Conservation (phyloP, 2,888 invertebrate species). For the Ecliptopera silaceata region DNA sequence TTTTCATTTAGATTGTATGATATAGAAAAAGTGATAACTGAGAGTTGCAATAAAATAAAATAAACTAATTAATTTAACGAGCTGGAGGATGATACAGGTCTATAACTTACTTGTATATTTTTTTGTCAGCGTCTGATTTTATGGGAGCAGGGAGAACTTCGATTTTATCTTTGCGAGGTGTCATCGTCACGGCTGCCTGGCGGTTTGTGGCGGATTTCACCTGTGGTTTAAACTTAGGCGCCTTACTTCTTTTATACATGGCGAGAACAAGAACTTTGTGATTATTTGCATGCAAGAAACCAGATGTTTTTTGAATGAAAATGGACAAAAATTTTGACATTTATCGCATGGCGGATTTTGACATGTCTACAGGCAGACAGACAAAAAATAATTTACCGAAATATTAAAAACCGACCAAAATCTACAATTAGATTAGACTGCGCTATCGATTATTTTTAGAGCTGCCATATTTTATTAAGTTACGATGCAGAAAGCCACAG, state of each 20-base stretch:
- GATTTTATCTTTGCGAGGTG: constrained; percentile 66
- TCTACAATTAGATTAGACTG: no score
- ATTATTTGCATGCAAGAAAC: constrained; percentile 56
- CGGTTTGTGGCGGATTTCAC: constrained; percentile 58
- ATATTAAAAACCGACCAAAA: background rate
- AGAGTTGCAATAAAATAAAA: background rate
- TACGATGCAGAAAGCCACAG: no score
- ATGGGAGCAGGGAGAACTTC: constrained; percentile 82
- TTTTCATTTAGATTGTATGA: no score
- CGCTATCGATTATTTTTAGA: no score
- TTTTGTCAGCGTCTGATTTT: constrained; percentile 90
- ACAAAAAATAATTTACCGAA: background rate
- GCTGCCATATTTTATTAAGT: no score
- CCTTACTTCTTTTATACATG: constrained; percentile 72
- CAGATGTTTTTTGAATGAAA: constrained; percentile 73
- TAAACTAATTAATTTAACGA: background rate
- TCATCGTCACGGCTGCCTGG: constrained; percentile 49
- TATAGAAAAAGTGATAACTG: background rate
- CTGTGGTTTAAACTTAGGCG: constrained; percentile 72
- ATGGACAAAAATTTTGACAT: constrained; percentile 77
- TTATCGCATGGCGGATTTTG: constrained; percentile 48
- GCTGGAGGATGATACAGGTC: background rate
- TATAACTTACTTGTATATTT: constrained; percentile 86
- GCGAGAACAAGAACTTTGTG: constrained; percentile 41
- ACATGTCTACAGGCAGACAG: no score